These are phyloP conservation scores for Lasioglossum zephyrum DNA, from an alignment of 2,888 invertebrate species.

Conservation along the genomic window DNA sequence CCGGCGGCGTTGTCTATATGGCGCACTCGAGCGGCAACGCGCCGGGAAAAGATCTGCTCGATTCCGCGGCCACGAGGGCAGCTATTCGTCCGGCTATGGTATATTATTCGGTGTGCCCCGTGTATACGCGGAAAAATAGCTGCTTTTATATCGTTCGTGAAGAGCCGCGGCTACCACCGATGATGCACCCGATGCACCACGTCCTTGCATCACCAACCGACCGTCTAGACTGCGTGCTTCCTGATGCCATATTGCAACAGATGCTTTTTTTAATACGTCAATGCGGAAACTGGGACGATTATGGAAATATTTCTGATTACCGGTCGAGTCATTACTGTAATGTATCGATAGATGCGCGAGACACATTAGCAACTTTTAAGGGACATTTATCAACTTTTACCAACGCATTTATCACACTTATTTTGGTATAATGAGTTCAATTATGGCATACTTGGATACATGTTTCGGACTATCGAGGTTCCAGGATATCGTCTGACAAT, in stretches of 20 bases:
- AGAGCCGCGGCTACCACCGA: slow-evolving; percentile 22
- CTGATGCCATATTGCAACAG: slow-evolving; percentile 22
- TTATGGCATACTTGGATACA: no score
- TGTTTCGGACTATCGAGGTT: no score
- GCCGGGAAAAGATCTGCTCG: slow-evolving; percentile 67
- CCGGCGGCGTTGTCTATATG: slow-evolving; percentile 53
- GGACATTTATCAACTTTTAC: not conserved
- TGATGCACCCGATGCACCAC: slow-evolving; percentile 46
- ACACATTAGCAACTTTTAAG: not conserved
- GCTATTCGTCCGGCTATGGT: slow-evolving; percentile 59
- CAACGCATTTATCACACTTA: no score
- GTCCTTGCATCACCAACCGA: slow-evolving; percentile 36
- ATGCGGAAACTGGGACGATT: slow-evolving; percentile 30
- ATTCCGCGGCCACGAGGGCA: slow-evolving; percentile 52
- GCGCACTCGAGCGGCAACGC: slow-evolving; percentile 37
- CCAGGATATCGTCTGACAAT: no score
- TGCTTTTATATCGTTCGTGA: slow-evolving; percentile 63
- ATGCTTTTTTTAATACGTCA: slow-evolving; percentile 33
- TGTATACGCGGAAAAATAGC: slow-evolving; percentile 55
- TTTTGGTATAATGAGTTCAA: no score
- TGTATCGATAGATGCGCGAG: not conserved
- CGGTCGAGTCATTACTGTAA: not conserved
- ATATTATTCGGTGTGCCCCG: slow-evolving; percentile 62
- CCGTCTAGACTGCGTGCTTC: slow-evolving; percentile 57
- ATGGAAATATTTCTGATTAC: slow-evolving; percentile 4